Percentiles rank a stretch among this genome's conserved stretches.
Evolutionary conservation across 2,797 vertebrate genomes (phyloP).

Genomic region (Enteromius afrohamiltoni): DNA sequence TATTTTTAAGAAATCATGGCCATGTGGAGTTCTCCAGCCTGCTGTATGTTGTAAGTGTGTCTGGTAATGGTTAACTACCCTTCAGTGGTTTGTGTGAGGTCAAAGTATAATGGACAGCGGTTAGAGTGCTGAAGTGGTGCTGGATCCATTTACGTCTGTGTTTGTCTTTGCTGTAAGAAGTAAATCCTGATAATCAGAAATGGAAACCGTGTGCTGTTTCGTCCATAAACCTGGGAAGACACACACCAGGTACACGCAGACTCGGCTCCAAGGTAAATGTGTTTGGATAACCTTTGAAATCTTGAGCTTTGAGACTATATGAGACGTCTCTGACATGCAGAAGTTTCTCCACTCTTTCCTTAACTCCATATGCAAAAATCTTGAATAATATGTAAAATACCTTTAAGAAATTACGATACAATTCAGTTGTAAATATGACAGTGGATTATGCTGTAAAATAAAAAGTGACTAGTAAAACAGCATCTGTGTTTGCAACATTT

Average conservation of each 20-base stretch:
- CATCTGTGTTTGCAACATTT: not conserved
- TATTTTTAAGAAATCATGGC: not conserved
- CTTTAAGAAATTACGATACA: not conserved
- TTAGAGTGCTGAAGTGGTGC: not conserved
- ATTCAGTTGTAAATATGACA: not conserved
- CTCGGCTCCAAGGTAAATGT: slow-evolving; percentile 39
- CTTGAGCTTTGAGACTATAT: not conserved
- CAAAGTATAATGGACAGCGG: slow-evolving; percentile 28
- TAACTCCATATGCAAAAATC: not conserved
- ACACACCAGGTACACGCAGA: slow-evolving; percentile 19
- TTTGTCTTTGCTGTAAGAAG: slow-evolving; percentile 18
- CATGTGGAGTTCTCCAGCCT: slow-evolving; percentile 2
- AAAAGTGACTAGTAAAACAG: not conserved
- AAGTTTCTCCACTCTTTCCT: no score
- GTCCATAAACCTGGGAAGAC: slow-evolving; percentile 29
- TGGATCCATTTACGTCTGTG: not conserved
- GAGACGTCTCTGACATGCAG: not conserved
- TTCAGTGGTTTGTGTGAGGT: slow-evolving; percentile 18
- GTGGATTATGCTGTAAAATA: not conserved
- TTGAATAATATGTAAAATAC: not conserved
- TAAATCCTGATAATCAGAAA: slow-evolving; percentile 19
- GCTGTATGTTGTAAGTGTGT: not conserved
- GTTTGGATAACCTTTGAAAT: slow-evolving; percentile 6
- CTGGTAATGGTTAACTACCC: slow-evolving; percentile 39
- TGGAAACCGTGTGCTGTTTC: slow-evolving; percentile 39